Base-by-base conservation (phyloP, 2,797 vertebrate species). In the Sebastes nivosus region DNA sequence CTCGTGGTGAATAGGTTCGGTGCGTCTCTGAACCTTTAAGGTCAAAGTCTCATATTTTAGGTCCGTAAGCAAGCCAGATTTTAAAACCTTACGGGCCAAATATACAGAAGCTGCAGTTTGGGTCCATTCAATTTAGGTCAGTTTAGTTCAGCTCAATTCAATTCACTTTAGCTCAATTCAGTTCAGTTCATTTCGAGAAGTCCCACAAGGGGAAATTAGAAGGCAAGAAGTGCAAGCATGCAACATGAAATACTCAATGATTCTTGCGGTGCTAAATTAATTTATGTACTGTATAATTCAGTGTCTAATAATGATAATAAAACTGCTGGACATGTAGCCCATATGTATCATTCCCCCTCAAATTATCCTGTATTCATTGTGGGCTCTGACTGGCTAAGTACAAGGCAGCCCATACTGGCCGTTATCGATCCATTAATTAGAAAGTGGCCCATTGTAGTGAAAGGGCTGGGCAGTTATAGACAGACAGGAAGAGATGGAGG, bases 381-480 rank as follows among this genome's bases (percentile, higher is more conserved):
- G 74, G 83, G 71, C 80, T 79, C 77, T 84, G 87, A 88, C 87
- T 85, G 77, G 75, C 84, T 94, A 95, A 94, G 95, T 93, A 93
- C 92, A 94, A 95, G 94, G 92, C 92, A 90, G 93, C 94, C 95
- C 94, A 91, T 95, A 95, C 96, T 95, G 94, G 92, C 94, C 92
- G 73, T 82, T 90, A 88, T 93, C 90, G 93, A 94, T 94, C 93
- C 92, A 94, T 97, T 97, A 97, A 97, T 96, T 96, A 93, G 94
- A 96, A 96, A 96, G 87, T 77, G 92, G 84, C 85, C 95, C 93
- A 83, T 89, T 88, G 94, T 96, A 96, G 96, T 96, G 96, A 96
- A 95, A 96, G 94, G 89, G 70, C 88, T 86, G 85, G 84, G 70
- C 88, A 94, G 89, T 93, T 63, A 96, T 96, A 95, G 95, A 95